Percentiles rank a stretch among this genome's conserved stretches.
These are phyloP conservation scores for Ciconia nigra DNA, from an alignment of 2,797 vertebrate genomes.

Conservation along the genomic window DNA sequence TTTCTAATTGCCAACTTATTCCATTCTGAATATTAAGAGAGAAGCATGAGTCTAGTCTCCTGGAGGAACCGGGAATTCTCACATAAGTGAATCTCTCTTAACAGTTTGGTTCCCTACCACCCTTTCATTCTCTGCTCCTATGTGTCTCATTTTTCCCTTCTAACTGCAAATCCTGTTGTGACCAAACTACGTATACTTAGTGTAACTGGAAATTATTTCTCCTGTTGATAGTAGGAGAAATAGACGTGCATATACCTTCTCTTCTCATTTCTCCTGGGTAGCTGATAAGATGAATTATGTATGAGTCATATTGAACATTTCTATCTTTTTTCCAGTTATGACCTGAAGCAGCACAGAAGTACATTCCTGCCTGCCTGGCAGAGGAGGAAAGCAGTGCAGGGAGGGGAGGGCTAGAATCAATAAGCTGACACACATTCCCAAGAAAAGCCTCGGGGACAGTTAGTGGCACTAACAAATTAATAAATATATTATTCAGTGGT, in stretches of 20 bases:
- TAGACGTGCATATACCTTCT: constrained; percentile 63
- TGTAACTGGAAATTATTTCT: constrained; percentile 73
- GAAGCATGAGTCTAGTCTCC: constrained; percentile 17
- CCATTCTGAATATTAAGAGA: constrained; percentile 34
- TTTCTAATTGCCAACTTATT: constrained; percentile 50
- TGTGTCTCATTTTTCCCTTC: constrained; percentile 15
- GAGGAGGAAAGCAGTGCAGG: constrained; percentile 16
- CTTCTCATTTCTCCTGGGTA: constrained; percentile 67
- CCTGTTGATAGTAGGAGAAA: constrained; percentile 58
- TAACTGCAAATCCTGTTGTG: constrained; percentile 44
- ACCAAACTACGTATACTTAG: constrained; percentile 40
- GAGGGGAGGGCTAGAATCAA: constrained; percentile 49
- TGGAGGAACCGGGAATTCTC: not conserved
- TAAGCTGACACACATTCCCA: constrained; percentile 52
- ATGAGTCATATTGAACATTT: constrained; percentile 73
- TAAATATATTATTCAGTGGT: constrained; percentile 62
- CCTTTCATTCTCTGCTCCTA: constrained; percentile 15
- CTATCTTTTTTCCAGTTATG: constrained; percentile 73
- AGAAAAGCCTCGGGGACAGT: constrained; percentile 47
- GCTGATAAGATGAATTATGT: constrained; percentile 76
- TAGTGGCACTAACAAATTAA: constrained; percentile 64
- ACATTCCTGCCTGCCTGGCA: constrained; percentile 45
- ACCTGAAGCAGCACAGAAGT: constrained; percentile 63
- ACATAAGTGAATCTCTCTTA: not conserved
- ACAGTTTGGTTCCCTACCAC: not conserved